Percentiles rank a stretch among this genome's conserved stretches.
Evolutionary conservation across 2,797 vertebrate species (phyloP).

Genomic region (Epinephelus malabaricus): DNA sequence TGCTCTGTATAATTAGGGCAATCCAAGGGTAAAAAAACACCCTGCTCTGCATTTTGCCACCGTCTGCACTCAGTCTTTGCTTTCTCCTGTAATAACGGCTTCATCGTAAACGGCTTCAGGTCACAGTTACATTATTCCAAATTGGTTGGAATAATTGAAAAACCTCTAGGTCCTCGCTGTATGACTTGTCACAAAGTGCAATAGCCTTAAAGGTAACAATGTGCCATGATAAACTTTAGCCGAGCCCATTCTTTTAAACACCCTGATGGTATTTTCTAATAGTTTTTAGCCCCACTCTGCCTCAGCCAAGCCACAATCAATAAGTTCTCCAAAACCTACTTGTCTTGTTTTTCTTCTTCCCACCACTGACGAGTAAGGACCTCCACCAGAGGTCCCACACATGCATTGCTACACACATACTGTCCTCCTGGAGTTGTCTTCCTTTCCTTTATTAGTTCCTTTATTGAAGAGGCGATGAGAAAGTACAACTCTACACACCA

Average conservation of each 20-base stretch:
- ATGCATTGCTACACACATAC: background rate
- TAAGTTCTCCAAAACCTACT: slow-evolving; percentile 39
- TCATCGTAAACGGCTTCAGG: slow-evolving; percentile 69
- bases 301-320: slow-evolving; percentile 33
- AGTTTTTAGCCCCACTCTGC: slow-evolving; percentile 35
- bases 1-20: slow-evolving; percentile 96
- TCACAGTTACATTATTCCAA: slow-evolving; percentile 71
- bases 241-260: slow-evolving; percentile 35
- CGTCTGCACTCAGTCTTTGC: slow-evolving; percentile 74
- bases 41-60: slow-evolving; percentile 78
- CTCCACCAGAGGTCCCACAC: slow-evolving; percentile 5
- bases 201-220: slow-evolving; percentile 56
- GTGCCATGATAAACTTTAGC: slow-evolving; percentile 48
- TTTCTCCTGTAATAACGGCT: slow-evolving; percentile 66
- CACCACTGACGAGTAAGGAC: slow-evolving; percentile 14
- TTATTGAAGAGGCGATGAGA: slow-evolving; percentile 10
- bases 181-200: slow-evolving; percentile 52
- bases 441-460: background rate
- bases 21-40: slow-evolving; percentile 92
- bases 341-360: slow-evolving; percentile 37
- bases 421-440: background rate
- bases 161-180: slow-evolving; percentile 49
- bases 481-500: background rate
- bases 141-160: slow-evolving; percentile 74
- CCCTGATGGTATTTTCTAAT: slow-evolving; percentile 55